phyloP scores from a whole-genome alignment of 1,140 invertebrate genomes.

The Trichoplusia ni region DNA sequence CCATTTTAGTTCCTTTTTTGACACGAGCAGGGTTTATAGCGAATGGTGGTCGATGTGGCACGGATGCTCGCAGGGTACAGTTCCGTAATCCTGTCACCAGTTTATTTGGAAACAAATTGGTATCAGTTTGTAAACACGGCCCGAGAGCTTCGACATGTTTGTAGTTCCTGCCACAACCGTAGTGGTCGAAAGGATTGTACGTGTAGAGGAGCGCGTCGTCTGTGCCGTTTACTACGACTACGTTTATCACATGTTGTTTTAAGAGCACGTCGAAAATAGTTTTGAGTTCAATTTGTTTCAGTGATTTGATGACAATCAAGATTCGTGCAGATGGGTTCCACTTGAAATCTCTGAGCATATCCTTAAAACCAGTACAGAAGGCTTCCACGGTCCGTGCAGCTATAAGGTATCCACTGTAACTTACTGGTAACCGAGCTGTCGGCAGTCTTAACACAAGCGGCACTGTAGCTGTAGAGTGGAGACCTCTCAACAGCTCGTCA shows the following conservation, averaged over 20 bases:
- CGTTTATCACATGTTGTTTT: slow-evolving; percentile 13
- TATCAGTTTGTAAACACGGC: background rate
- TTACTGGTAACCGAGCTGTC: background rate
- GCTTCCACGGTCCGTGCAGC: background rate
- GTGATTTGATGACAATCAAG: slow-evolving; percentile 38
- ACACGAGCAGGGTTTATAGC: slow-evolving; percentile 30
- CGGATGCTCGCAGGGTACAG: slow-evolving; percentile 47
- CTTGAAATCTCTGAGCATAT: background rate
- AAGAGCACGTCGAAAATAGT: slow-evolving; percentile 47
- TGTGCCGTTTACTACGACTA: slow-evolving; percentile 29
- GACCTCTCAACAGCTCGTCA: slow-evolving; percentile 23
- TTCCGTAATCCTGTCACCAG: slow-evolving; percentile 27
- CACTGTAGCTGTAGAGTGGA: slow-evolving; percentile 7
- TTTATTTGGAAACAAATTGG: slow-evolving; percentile 45
- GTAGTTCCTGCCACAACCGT: slow-evolving; percentile 34
- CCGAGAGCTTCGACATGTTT: slow-evolving; percentile 15
- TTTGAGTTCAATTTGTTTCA: slow-evolving; percentile 24
- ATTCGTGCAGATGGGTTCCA: slow-evolving; percentile 46
- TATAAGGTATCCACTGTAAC: slow-evolving; percentile 20
- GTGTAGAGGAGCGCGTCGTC: slow-evolving; percentile 21
- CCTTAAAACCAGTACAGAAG: background rate
- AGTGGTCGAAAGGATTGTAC: slow-evolving; percentile 37
- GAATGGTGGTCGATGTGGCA: slow-evolving; percentile 53
- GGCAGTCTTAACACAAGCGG: background rate
- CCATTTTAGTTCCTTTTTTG: slow-evolving; percentile 14